These are phyloP conservation scores for Simalia tracyae DNA, from an alignment of 2,797 vertebrate species.

Conservation along the genomic window DNA sequence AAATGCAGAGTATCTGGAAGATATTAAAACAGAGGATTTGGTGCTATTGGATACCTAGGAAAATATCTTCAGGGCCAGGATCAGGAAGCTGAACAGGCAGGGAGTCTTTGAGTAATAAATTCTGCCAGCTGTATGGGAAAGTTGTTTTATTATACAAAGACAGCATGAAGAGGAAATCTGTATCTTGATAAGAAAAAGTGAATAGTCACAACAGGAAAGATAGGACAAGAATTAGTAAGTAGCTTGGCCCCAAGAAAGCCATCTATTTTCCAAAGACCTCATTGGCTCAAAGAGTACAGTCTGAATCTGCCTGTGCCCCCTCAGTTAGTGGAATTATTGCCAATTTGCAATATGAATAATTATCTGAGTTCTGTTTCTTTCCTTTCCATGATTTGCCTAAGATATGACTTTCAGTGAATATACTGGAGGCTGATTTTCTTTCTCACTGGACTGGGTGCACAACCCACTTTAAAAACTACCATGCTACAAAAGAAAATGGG, in stretches of 20 bases:
- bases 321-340: background rate
- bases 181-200: too few species aligned
- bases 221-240: background rate
- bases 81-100: background rate
- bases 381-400: slow-evolving; percentile 9
- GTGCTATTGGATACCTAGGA: too few species aligned
- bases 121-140: too few species aligned
- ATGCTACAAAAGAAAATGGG: slow-evolving; percentile 48
- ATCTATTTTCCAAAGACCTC: background rate
- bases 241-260: background rate
- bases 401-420: background rate
- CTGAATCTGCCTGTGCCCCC: background rate
- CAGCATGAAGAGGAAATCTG: background rate
- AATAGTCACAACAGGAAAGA: too few species aligned
- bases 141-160: background rate
- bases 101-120: background rate
- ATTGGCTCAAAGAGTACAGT: background rate
- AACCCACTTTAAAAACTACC: slow-evolving; percentile 48
- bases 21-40: too few species aligned
- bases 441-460: slow-evolving; percentile 14
- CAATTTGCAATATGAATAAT: too few species aligned
- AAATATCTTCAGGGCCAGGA: background rate
- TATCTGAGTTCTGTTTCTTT: slow-evolving; percentile 14
- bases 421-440: slow-evolving; percentile 42
- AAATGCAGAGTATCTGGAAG: background rate